phyloP scores from a whole-genome alignment of 2,113 vertebrate species.

The Psammodynastes pulverulentus region DNA sequence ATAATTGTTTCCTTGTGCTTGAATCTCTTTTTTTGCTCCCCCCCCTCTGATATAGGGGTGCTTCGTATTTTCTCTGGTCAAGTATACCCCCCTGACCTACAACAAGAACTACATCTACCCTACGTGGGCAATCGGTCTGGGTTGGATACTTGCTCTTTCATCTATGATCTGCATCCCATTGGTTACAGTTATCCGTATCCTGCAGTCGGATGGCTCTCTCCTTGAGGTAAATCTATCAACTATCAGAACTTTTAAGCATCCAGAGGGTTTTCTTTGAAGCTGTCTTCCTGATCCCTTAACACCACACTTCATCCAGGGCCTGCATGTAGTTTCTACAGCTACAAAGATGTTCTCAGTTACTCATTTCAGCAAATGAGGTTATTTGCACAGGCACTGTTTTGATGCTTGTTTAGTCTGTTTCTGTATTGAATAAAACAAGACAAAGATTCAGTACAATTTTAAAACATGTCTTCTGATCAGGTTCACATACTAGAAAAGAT shows the following conservation, averaged over 20 bases:
- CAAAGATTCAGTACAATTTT: neutral
- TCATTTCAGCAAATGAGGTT: neutral
- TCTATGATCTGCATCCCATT: constrained; percentile 97
- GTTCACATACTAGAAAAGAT: constrained; percentile 6
- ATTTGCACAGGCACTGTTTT: neutral
- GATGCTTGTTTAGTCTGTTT: neutral
- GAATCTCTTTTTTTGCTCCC: constrained; percentile 33
- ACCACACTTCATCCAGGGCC: neutral
- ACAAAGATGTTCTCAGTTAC: neutral
- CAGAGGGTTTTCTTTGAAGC: neutral
- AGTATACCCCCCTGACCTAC: constrained; percentile 94
- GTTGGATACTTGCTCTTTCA: constrained; percentile 89
- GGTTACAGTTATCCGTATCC: constrained; percentile 90
- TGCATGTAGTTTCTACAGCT: neutral
- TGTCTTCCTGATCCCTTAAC: neutral
- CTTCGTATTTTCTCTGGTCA: constrained; percentile 94
- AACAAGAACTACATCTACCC: constrained; percentile 95
- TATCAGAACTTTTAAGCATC: neutral
- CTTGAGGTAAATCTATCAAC: constrained; percentile 81
- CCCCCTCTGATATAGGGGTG: constrained; percentile 78
- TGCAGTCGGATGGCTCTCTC: constrained; percentile 87
- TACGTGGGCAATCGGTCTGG: constrained; percentile 91
- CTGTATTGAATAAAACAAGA: neutral
- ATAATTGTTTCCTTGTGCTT: neutral
- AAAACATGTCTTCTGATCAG: constrained; percentile 5